phyloP scores from a whole-genome alignment of 2,888 invertebrate genomes.

The Protophormia terraenovae region DNA sequence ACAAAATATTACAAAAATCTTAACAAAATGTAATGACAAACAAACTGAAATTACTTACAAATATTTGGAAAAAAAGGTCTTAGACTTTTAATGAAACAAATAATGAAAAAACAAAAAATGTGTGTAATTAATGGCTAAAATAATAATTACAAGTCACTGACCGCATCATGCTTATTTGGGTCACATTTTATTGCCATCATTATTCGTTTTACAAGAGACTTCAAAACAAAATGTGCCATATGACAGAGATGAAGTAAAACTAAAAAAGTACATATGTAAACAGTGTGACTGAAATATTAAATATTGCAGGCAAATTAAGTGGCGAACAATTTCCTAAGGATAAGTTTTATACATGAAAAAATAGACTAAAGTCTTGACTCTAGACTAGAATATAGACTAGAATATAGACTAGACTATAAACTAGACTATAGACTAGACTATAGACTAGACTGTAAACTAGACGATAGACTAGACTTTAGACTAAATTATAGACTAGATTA shows the following conservation, averaged over 20 bases:
- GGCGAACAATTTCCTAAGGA: too few relatives aligned
- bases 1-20: slow-evolving; percentile 6
- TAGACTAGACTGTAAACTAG: too few relatives aligned
- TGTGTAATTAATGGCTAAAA: slow-evolving; percentile 31
- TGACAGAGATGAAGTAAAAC: slow-evolving; percentile 1
- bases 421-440: too few relatives aligned
- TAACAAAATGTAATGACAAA: slow-evolving; percentile 3
- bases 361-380: too few relatives aligned
- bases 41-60: background rate
- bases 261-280: background rate
- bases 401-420: too few relatives aligned
- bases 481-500: too few relatives aligned
- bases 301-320: too few relatives aligned
- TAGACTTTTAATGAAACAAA: background rate
- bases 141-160: slow-evolving; percentile 58
- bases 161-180: slow-evolving; percentile 57
- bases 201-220: slow-evolving; percentile 17
- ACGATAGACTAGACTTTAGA: too few relatives aligned
- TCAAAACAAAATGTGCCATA: background rate
- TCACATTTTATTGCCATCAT: slow-evolving; percentile 60
- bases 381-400: too few relatives aligned
- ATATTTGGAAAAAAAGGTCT: background rate
- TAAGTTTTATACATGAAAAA: too few relatives aligned
- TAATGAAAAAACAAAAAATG: background rate
- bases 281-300: background rate